Base-by-base conservation (phyloP, 2,888 invertebrate genomes). In the Selenia dentaria region DNA sequence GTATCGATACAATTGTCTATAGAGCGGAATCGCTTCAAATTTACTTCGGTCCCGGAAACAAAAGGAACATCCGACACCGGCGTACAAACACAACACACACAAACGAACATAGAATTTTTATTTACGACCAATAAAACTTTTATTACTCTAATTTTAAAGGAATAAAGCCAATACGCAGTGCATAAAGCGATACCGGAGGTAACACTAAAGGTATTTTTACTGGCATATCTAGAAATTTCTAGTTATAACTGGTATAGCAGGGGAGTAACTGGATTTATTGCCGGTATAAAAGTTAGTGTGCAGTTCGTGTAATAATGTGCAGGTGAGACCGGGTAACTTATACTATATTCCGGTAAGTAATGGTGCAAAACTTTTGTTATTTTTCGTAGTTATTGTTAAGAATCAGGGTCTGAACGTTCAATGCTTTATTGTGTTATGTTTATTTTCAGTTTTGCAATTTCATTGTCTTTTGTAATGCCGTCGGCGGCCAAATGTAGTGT, bases 251-350 rank as follows among this genome's bases (percentile, higher is more conserved):
- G 52, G 46, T 37, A 49, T 56, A 49, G 54, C 33, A 27, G 35
- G 44, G 44, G 49, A 49, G 61, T 63, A 62, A 65, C 61, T 39
- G 62, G 70, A 83, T 82, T 84, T 84, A 84, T 81, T 68, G 68
- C 60, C 58, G 65, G 67, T 72, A 74, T 80, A 79, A 83, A 83
- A 83, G 78, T 81, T 77, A 66, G 69, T 69, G 73, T 70, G 62
- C 61, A 68, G 73, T 76, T 74, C 69, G 74, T 67, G 65, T 72
- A 70, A 72, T 82, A 79, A 78, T 70, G 71, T 72, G 67, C 79
- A 75, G 74, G 74, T 70, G 62, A 46, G 50, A 16, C 44, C 35
- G 31, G 33, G 20, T 12, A 35, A 31, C 42, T 43, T 31, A 24
- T 27, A 36, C 46, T 46, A 46, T 40, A 14, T 43, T 22, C 33